phyloP scores from a whole-genome alignment of 2,888 invertebrate species.

The Seira ritae region DNA sequence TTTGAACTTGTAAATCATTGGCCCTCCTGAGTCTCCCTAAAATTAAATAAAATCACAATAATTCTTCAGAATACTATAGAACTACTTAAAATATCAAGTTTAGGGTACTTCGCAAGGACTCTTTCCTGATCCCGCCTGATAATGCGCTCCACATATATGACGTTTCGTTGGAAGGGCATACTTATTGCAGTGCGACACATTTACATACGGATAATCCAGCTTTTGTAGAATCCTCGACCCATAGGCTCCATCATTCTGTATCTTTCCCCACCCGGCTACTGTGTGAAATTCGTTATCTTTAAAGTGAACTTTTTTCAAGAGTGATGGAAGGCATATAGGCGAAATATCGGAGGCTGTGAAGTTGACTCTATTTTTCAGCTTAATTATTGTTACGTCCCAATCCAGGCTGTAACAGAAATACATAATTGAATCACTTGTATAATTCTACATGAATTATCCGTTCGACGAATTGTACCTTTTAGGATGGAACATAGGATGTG shows the following conservation, averaged over 20 bases:
- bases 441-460: too few species aligned
- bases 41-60: neutral
- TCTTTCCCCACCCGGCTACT: neutral
- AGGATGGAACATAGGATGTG: too few species aligned
- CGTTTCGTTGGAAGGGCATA: neutral
- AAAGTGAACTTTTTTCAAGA: too few species aligned
- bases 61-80: neutral
- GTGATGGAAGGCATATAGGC: too few species aligned
- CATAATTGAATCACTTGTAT: too few species aligned
- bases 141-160: neutral
- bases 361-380: too few species aligned
- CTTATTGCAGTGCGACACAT: neutral
- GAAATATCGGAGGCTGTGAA: too few species aligned
- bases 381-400: too few species aligned
- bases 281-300: too few species aligned
- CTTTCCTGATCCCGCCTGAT: neutral
- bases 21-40: neutral
- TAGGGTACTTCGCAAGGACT: neutral
- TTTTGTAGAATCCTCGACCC: neutral
- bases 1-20: constrained; percentile 4
- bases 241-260: neutral
- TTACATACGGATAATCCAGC: neutral
- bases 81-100: neutral
- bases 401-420: too few species aligned
- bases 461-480: too few species aligned